Percentiles rank a stretch among this genome's conserved stretches.
Conservation (phyloP, 37 sponge, comb jelly and placozoan species). For the Amphimedon queenslandica region DNA sequence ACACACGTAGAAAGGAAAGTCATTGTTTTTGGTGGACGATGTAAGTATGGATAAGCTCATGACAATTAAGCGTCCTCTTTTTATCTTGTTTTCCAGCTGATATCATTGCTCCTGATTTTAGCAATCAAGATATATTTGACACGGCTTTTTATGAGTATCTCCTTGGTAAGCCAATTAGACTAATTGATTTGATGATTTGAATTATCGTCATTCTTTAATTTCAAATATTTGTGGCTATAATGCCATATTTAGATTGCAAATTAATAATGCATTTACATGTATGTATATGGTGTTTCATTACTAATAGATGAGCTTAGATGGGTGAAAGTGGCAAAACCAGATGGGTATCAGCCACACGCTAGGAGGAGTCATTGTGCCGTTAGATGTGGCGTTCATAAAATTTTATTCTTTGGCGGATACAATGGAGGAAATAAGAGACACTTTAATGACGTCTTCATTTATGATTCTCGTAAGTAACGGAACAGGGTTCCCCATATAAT, state of each 20-base stretch:
- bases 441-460: slow-evolving; percentile 57
- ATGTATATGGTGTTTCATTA: not conserved
- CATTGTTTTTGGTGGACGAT: slow-evolving; percentile 62
- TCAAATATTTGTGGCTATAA: too few species aligned
- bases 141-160: slow-evolving; percentile 30
- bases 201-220: too few species aligned
- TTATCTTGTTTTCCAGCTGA: too few species aligned
- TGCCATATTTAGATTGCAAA: too few species aligned
- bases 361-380: slow-evolving; percentile 49
- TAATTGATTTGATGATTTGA: too few species aligned
- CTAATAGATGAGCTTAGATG: slow-evolving; percentile 4
- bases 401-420: slow-evolving; percentile 65
- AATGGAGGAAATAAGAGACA: slow-evolving; percentile 37
- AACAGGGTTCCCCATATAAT: too few species aligned
- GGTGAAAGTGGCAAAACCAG: slow-evolving; percentile 4
- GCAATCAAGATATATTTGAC: slow-evolving; percentile 46
- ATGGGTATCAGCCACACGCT: slow-evolving; percentile 34
- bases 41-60: too few species aligned
- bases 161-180: slow-evolving; percentile 30
- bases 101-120: slow-evolving; percentile 39
- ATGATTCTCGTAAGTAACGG: slow-evolving; percentile 36
- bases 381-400: slow-evolving; percentile 7
- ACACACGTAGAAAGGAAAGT: slow-evolving; percentile 28
- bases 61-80: too few species aligned
- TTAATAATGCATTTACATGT: too few species aligned